These are phyloP conservation scores for Tonatia bakeri DNA, from an alignment of 2,113 vertebrate genomes.

Conservation along the genomic window DNA sequence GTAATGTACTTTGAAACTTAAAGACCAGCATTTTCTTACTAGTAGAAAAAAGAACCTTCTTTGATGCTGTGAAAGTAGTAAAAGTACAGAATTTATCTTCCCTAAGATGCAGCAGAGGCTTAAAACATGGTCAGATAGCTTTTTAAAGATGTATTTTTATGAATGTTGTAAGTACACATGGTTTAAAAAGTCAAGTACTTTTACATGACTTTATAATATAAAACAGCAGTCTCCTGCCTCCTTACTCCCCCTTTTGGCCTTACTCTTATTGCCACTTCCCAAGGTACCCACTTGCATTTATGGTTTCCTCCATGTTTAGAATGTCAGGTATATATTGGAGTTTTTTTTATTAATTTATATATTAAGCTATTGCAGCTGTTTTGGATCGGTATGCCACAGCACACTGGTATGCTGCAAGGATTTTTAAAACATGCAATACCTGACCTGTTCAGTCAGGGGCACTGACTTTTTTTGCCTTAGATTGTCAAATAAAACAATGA, in stretches of 20 bases:
- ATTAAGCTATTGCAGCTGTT: background rate
- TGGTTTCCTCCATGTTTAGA: background rate
- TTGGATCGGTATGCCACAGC: background rate
- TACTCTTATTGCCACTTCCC: background rate
- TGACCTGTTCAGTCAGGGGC: no score
- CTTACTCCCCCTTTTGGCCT: background rate
- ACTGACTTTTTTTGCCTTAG: no score
- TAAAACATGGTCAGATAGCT: constrained; percentile 38
- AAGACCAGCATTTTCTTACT: constrained; percentile 18
- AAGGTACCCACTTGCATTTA: background rate
- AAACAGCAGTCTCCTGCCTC: background rate
- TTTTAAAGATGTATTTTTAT: constrained; percentile 35
- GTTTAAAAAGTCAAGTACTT: constrained; percentile 25
- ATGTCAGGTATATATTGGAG: background rate
- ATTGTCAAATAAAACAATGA: no score
- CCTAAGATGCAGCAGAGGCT: background rate
- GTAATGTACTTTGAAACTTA: background rate
- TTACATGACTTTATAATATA: background rate
- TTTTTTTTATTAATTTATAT: background rate
- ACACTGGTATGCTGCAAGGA: no score
- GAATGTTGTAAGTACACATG: background rate
- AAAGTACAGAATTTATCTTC: constrained; percentile 30
- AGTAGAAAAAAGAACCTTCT: background rate
- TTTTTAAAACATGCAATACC: no score
- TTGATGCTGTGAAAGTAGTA: background rate